phyloP scores from a whole-genome alignment of 2,888 invertebrate species.

The Nebria brevicollis region DNA sequence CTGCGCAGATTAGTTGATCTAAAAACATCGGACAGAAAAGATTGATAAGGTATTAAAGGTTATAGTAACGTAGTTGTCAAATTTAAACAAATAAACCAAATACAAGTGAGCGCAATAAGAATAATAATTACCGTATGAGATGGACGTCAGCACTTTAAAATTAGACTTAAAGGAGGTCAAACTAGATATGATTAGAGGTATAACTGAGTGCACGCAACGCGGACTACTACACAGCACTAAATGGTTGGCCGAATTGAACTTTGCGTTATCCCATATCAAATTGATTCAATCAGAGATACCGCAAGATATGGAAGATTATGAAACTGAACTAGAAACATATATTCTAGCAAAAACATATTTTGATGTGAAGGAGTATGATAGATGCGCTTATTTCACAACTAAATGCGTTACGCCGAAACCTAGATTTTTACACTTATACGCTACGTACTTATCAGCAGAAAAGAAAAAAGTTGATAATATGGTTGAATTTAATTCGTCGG shows the following conservation, averaged over 20 bases:
- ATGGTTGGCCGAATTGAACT: constrained; percentile 90
- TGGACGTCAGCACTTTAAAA: constrained; percentile 52
- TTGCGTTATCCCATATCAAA: constrained; percentile 76
- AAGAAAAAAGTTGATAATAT: constrained; percentile 89
- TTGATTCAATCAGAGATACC: constrained; percentile 66
- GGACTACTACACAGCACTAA: constrained; percentile 84
- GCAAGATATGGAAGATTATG: constrained; percentile 64
- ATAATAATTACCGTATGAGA: constrained; percentile 40
- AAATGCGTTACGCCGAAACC: constrained; percentile 76
- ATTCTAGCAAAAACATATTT: constrained; percentile 87
- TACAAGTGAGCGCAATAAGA: not conserved
- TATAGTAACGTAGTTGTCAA: constrained; percentile 34
- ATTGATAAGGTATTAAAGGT: constrained; percentile 18
- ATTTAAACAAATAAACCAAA: constrained; percentile 19
- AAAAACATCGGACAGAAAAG: constrained; percentile 22
- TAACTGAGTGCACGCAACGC: constrained; percentile 80
- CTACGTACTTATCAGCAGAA: constrained; percentile 88
- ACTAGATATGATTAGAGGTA: constrained; percentile 71
- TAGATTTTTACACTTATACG: constrained; percentile 86
- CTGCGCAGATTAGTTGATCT: constrained; percentile 25
- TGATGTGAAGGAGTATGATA: constrained; percentile 90
- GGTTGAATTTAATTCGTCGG: constrained; percentile 68
- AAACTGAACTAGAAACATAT: constrained; percentile 78
- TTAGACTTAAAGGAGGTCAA: constrained; percentile 72
- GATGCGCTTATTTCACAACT: constrained; percentile 83